Conservation (phyloP, 2,888 invertebrate species). For the Lithosia quadra region DNA sequence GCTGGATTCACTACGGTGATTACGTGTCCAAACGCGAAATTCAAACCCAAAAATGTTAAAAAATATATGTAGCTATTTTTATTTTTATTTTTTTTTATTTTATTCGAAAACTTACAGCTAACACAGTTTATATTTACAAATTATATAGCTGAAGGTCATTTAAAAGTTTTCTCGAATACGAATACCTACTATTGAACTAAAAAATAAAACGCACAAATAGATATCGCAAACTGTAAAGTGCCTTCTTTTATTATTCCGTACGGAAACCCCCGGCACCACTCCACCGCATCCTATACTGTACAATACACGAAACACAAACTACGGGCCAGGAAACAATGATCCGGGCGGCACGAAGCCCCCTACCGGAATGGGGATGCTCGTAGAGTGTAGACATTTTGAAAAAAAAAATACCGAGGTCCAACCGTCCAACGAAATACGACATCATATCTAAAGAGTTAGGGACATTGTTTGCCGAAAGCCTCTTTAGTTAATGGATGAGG, state of each 20-base stretch:
- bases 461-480: slow-evolving; percentile 44
- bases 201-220: neutral
- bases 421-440: slow-evolving; percentile 28
- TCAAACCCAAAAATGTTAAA: too few species aligned
- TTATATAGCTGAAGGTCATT: too few species aligned
- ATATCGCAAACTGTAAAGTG: neutral
- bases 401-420: slow-evolving; percentile 26
- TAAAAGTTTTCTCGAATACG: too few species aligned
- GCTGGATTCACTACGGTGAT: too few species aligned
- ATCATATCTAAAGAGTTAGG: slow-evolving; percentile 35
- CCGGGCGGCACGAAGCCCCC: neutral
- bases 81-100: too few species aligned
- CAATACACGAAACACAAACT: neutral
- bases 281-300: neutral
- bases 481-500: slow-evolving; percentile 47
- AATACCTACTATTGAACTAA: too few species aligned
- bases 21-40: too few species aligned
- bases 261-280: neutral
- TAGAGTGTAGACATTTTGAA: slow-evolving; percentile 44
- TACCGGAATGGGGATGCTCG: slow-evolving; percentile 48
- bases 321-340: slow-evolving; percentile 6
- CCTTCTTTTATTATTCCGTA: neutral
- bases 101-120: too few species aligned
- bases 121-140: too few species aligned
- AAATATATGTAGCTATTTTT: too few species aligned